Percentiles rank a stretch among this genome's conserved stretches.
phyloP scores from a whole-genome alignment of 2,113 vertebrate genomes.

The Trachemys scripta region DNA sequence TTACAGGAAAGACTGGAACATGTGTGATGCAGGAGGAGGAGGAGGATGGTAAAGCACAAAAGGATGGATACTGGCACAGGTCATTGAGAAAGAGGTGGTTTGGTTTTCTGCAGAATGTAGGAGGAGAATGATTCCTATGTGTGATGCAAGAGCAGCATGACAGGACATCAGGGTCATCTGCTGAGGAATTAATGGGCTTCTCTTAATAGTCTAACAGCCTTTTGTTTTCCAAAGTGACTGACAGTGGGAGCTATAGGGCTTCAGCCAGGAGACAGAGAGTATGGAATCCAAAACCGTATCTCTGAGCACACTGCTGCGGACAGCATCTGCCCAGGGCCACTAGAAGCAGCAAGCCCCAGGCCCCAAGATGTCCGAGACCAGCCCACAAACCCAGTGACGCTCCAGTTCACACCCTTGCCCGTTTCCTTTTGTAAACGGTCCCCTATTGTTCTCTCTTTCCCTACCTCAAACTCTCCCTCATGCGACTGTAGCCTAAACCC shows the following conservation, averaged over 20 bases:
- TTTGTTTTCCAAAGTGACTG: constrained; percentile 26
- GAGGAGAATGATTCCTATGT: constrained; percentile 51
- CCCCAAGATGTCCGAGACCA: not conserved
- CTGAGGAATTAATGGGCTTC: constrained; percentile 28
- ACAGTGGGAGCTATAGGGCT: constrained; percentile 10
- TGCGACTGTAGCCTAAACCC: not conserved
- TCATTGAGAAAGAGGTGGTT: constrained; percentile 67
- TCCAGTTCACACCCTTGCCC: not conserved
- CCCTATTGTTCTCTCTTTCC: not conserved
- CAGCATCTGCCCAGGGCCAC: constrained; percentile 39
- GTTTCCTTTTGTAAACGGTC: not conserved
- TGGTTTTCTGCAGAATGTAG: constrained; percentile 60
- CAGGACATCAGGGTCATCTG: constrained; percentile 20
- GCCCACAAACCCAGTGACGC: not conserved
- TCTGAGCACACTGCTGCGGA: not conserved
- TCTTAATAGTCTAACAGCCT: constrained; percentile 24
- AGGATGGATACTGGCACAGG: constrained; percentile 63
- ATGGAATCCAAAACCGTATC: not conserved
- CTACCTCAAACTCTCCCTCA: not conserved
- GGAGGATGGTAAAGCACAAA: constrained; percentile 16
- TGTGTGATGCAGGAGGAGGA: constrained; percentile 60
- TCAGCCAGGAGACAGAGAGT: constrained; percentile 17
- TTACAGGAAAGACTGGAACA: not conserved
- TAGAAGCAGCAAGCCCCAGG: not conserved
- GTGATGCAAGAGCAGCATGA: constrained; percentile 34